Conservation (phyloP, 2,797 vertebrate genomes). For the Rallus crepitans region DNA sequence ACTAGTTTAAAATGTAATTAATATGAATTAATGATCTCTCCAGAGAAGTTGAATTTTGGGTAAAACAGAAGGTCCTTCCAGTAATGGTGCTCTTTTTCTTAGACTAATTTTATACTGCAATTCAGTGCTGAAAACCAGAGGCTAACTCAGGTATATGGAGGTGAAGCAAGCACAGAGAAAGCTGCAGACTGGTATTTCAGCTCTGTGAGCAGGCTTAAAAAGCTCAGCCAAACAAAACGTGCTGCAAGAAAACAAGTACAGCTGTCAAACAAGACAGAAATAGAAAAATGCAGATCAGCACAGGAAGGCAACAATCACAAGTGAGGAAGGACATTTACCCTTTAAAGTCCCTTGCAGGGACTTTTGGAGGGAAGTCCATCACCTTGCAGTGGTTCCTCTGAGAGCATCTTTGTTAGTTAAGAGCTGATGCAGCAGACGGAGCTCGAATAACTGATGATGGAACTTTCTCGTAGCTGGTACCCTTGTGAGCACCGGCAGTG, state of each 20-base stretch:
- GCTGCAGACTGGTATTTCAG: not conserved
- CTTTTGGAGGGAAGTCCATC: not conserved
- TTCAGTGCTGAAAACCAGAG: not conserved
- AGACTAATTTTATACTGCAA: not conserved
- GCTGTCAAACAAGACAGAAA: not conserved
- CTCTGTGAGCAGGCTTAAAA: not conserved
- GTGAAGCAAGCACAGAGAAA: not conserved
- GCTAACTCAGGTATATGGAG: not conserved
- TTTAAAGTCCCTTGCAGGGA: not conserved
- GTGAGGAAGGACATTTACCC: not conserved
- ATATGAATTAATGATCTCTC: not conserved
- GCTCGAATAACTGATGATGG: not conserved
- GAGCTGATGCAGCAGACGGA: slow-evolving; percentile 24
- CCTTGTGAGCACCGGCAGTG: not conserved
- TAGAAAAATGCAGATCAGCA: not conserved
- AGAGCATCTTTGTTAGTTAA: not conserved
- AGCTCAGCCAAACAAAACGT: not conserved
- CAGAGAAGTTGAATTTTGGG: not conserved
- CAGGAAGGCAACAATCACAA: accelerated
- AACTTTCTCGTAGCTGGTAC: not conserved
- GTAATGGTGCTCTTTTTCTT: not conserved
- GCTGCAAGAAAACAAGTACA: not conserved
- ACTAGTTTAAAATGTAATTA: not conserved
- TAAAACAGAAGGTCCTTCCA: not conserved
- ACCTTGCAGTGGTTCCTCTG: not conserved